Evolutionary conservation across 1,140 invertebrate genomes (phyloP), one percentile per base, ranked within the genome.

Genomic region (Heliconius eleuchia): DNA sequence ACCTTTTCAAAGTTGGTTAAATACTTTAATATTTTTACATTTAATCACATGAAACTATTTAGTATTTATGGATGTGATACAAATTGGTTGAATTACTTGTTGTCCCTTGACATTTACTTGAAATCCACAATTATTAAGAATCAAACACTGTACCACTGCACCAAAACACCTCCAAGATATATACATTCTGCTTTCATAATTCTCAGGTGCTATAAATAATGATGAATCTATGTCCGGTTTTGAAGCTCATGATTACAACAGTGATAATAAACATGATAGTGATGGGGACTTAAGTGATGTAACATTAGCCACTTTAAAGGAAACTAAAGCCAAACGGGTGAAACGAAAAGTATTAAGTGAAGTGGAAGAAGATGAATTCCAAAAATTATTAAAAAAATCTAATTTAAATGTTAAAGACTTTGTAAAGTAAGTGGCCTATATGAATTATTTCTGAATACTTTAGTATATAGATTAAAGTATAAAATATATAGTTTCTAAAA

Each of bases 341-440:
- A 89, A 87, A 85, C 85, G 80, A 78, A 90, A 88, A 80, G 66
- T 79, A 71, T 78, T 88, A 74, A 87, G 82, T 73, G 84, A 91
- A 82, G 80, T 86, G 76, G 87, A 91, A 66, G 79, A 84, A 46
- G 78, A 83, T 50, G 83, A 87, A 79, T 88, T 90, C n/a, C 86
- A 91, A 76, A 84, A 88, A 77, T 70, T 92, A 78, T 79, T 92
- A 18, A 87, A 87, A 77, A 88, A 89, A 82, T 72, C 86, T n/a
- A 85, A 88, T 81, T 84, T 89, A 74, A 91, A 91, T 86, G 85
- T 91, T 55, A 92, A 89, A 79, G 89, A 94, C 83, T 91, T 92
- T 88, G 89, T 94, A 9, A 90, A 92, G 92, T 94, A 78, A 90
- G 92, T 89, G 66, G 3, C 16, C 3, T 16, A 46, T 46, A 46